Conservation (phyloP, 2,797 vertebrate genomes). For the Poecile montanus region DNA sequence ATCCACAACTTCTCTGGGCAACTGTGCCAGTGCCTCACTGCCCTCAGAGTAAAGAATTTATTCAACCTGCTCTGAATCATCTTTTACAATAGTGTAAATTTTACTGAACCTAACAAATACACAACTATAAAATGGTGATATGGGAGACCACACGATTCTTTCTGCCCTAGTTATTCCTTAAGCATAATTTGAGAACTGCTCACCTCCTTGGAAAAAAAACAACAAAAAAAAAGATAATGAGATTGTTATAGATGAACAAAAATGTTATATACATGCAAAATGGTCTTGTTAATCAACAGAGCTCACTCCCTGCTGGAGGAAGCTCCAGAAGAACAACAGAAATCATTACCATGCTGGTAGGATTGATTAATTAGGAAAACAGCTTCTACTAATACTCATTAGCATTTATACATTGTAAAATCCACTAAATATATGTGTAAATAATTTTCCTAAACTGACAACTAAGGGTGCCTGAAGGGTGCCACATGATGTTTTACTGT, state of each 20-base stretch:
- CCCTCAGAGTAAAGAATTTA: not conserved
- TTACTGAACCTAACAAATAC: not conserved
- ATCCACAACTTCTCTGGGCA: not conserved
- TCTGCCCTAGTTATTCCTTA: slow-evolving; percentile 30
- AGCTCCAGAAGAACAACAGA: slow-evolving; percentile 57
- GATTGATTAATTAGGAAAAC: slow-evolving; percentile 69
- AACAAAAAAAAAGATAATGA: not conserved
- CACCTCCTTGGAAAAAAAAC: not conserved
- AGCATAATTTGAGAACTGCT: not conserved
- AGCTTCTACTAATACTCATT: slow-evolving; percentile 60
- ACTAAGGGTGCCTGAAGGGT: slow-evolving; percentile 48
- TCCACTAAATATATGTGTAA: slow-evolving; percentile 33
- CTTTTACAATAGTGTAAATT: not conserved
- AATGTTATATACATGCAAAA: slow-evolving; percentile 50
- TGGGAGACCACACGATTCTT: not conserved
- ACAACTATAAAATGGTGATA: not conserved
- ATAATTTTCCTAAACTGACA: slow-evolving; percentile 45
- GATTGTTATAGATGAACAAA: slow-evolving; percentile 47
- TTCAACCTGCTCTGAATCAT: not conserved
- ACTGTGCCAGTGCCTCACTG: not conserved
- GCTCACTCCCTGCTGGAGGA: slow-evolving; percentile 46
- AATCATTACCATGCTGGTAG: slow-evolving; percentile 52
- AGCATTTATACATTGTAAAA: slow-evolving; percentile 55
- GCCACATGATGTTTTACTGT: not conserved
- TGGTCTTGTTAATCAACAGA: slow-evolving; percentile 55